phyloP scores from a whole-genome alignment of 2,113 vertebrate species.

The Talpa occidentalis region DNA sequence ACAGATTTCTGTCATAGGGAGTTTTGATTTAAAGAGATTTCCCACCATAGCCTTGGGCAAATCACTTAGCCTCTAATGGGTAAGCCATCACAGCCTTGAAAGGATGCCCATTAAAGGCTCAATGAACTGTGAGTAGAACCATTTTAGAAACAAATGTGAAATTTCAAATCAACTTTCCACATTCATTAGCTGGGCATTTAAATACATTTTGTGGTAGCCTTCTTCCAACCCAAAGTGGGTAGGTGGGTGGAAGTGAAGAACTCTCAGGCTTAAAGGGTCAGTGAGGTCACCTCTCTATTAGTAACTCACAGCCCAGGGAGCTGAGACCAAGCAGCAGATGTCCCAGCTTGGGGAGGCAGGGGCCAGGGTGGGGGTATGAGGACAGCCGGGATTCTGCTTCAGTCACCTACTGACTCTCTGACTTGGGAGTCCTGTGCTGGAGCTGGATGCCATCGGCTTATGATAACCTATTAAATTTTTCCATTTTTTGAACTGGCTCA shows the following conservation, averaged over 20 bases:
- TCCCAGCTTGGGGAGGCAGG: neutral
- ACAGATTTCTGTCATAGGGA: neutral
- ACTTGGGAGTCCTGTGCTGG: neutral
- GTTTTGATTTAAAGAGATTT: conserved; percentile 39
- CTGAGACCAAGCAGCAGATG: neutral
- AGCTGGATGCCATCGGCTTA: neutral
- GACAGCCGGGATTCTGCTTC: neutral
- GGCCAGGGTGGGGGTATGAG: no score
- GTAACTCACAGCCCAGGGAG: neutral
- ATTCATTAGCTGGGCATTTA: neutral
- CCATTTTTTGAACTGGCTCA: neutral
- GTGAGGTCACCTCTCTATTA: neutral
- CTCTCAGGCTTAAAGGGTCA: neutral
- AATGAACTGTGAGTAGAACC: neutral
- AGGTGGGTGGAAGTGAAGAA: neutral
- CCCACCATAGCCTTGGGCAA: conserved; percentile 4
- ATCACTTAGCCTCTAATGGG: neutral
- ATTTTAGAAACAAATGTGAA: conserved; percentile 26
- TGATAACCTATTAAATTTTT: neutral
- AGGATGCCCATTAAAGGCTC: conserved; percentile 40
- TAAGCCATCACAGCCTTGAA: neutral
- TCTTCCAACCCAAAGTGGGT: neutral
- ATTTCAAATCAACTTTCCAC: conserved; percentile 9
- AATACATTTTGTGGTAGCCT: neutral
- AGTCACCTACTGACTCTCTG: neutral